Conservation (phyloP, 2,113 vertebrate genomes). For the Arvicanthis niloticus region DNA sequence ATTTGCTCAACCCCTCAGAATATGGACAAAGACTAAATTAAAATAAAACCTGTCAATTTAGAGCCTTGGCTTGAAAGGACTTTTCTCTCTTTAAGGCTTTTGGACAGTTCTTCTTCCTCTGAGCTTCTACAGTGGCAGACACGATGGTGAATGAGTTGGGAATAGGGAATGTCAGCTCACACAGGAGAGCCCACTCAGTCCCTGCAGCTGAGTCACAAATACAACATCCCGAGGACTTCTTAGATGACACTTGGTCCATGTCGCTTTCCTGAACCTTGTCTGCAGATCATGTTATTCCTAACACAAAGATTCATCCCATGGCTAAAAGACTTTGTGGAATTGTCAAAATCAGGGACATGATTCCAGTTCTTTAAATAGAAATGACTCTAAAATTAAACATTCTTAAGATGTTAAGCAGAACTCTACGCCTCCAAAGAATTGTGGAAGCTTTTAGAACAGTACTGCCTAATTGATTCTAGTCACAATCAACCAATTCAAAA, state of each 20-base stretch:
- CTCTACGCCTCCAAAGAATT: not conserved
- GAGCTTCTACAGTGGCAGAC: not conserved
- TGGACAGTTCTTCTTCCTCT: not conserved
- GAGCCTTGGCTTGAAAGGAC: not conserved
- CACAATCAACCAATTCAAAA: not conserved
- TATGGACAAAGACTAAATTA: constrained; percentile 27
- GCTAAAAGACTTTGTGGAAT: not conserved
- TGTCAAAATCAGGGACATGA: not conserved
- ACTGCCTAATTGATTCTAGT: not conserved
- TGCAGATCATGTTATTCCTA: not conserved
- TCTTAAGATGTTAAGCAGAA: not conserved
- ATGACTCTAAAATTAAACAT: not conserved
- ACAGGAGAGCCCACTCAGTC: not conserved
- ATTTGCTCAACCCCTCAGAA: constrained; percentile 19
- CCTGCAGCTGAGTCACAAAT: not conserved
- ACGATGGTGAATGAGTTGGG: not conserved
- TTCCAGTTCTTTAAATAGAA: not conserved
- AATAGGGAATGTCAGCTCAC: not conserved
- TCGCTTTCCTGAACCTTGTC: not conserved
- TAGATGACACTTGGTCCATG: not conserved
- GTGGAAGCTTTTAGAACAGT: not conserved
- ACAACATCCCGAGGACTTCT: not conserved
- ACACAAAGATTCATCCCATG: not conserved
- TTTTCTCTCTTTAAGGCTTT: not conserved
- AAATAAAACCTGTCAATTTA: not conserved